These are phyloP conservation scores for Rhinopomastus cyanomelas DNA, from an alignment of 2,113 vertebrate species.

Conservation along the genomic window DNA sequence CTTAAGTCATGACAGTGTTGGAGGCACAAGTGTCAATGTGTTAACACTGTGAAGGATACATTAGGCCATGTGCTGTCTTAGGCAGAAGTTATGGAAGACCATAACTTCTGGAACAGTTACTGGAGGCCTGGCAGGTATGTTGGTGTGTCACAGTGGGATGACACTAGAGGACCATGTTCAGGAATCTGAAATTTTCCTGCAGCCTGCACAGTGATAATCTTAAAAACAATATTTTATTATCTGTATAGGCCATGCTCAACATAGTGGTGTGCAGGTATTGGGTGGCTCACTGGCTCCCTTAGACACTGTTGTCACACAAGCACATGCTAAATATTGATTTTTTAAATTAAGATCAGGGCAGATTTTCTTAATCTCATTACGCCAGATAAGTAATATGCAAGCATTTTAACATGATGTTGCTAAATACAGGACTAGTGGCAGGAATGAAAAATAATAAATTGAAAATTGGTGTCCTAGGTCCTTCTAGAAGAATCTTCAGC, in stretches of 20 bases:
- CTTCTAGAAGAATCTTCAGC: not conserved
- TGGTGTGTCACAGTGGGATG: not conserved
- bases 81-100: not conserved
- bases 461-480: not conserved
- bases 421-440: not conserved
- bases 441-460: not conserved
- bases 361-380: not conserved
- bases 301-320: not conserved
- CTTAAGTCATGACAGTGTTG: not conserved
- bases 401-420: not conserved
- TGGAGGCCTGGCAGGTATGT: accelerated
- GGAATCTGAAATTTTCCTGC: not conserved
- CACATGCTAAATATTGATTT: not conserved
- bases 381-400: not conserved
- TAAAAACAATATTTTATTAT: not conserved
- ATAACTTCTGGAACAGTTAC: not conserved
- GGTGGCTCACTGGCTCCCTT: not conserved
- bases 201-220: not conserved
- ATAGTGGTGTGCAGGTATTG: not conserved
- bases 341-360: not conserved
- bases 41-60: too few relatives aligned
- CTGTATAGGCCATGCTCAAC: not conserved
- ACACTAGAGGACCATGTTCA: not conserved
- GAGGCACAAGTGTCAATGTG: not conserved
- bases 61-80: accelerated